phyloP scores from a whole-genome alignment of 2,888 invertebrate species.

The Spialia ferax region DNA sequence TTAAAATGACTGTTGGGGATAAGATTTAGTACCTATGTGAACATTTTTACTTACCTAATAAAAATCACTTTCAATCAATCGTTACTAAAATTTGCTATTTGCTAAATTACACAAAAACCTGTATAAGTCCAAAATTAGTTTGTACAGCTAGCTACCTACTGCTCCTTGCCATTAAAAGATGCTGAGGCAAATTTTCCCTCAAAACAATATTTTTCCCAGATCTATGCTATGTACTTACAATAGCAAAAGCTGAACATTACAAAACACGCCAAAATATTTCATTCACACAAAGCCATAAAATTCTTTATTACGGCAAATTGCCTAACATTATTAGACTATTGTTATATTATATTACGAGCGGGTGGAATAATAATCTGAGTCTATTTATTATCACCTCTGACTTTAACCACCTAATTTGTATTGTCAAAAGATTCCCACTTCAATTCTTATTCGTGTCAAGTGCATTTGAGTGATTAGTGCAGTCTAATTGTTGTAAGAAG shows the following conservation, averaged over 20 bases:
- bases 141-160: no score
- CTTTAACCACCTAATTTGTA: constrained; percentile 44
- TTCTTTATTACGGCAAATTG: constrained; percentile 20
- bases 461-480: constrained; percentile 67
- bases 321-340: constrained; percentile 30
- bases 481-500: constrained; percentile 62
- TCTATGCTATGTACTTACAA: not conserved
- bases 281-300: constrained; percentile 40
- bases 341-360: constrained; percentile 17
- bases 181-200: no score
- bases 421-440: constrained; percentile 74
- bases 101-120: no score
- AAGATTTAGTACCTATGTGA: no score
- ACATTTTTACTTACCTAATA: no score
- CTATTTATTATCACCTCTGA: constrained; percentile 18
- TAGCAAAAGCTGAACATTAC: not conserved
- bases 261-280: not conserved
- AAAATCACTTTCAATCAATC: no score
- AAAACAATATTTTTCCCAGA: not conserved
- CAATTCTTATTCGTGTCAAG: constrained; percentile 73
- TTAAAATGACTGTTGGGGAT: no score
- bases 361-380: not conserved
- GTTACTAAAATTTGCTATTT: no score
- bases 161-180: no score
- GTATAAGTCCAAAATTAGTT: no score